Conservation (phyloP, 2,888 invertebrate species). For the Calliopum simillimum region DNA sequence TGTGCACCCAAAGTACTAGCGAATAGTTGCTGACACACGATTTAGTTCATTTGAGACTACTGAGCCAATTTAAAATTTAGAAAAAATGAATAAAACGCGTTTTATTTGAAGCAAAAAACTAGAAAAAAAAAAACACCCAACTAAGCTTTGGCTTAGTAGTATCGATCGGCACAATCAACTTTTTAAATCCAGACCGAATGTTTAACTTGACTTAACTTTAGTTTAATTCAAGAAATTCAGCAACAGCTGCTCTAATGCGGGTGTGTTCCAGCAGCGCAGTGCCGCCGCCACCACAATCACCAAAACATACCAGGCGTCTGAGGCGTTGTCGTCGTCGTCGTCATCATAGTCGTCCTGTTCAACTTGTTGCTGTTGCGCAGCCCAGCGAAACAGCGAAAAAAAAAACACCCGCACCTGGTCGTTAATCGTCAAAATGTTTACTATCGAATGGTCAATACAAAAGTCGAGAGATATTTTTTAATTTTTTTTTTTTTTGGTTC, state of each 20-base stretch:
- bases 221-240: conserved; percentile 35
- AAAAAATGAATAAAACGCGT: too few species aligned
- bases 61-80: too few species aligned
- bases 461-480: conserved; percentile 18
- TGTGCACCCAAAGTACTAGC: too few species aligned
- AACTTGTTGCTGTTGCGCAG: conserved; percentile 33
- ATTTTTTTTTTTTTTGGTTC: too few species aligned
- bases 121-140: too few species aligned
- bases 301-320: conserved; percentile 23
- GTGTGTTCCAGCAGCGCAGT: conserved; percentile 51
- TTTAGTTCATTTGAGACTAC: too few species aligned
- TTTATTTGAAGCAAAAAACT: too few species aligned
- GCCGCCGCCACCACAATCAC: conserved; percentile 25
- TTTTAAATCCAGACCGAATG: conserved; percentile 30
- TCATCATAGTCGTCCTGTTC: conserved; percentile 45
- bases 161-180: conserved; percentile 32
- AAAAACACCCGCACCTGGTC: conserved; percentile 61
- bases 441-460: conserved; percentile 30
- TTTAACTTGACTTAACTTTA: conserved; percentile 36
- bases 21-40: too few species aligned
- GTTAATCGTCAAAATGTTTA: conserved; percentile 51
- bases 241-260: conserved; percentile 56
- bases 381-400: conserved; percentile 1
- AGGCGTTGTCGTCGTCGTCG: conserved; percentile 33
- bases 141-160: too few species aligned